These are phyloP conservation scores for Zosterops hypoxanthus DNA, from an alignment of 2,113 vertebrate species.

Conservation along the genomic window DNA sequence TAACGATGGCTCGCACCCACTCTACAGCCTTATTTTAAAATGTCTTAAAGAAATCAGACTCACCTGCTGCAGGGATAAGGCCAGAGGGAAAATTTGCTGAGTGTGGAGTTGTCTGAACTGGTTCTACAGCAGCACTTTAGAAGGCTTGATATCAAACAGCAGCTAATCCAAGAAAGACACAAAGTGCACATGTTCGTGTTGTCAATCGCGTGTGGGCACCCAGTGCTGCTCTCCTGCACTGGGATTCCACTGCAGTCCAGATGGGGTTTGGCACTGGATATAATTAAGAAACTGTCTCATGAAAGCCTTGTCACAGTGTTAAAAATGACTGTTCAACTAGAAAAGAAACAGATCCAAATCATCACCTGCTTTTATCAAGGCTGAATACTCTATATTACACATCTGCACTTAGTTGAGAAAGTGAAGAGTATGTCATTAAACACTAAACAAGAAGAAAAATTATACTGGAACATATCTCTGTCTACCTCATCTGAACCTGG, in stretches of 20 bases:
- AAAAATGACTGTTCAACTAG: neutral
- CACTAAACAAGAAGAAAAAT: neutral
- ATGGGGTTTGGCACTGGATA: neutral
- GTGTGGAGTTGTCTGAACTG: neutral
- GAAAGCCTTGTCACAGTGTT: accelerated
- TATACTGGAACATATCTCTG: neutral
- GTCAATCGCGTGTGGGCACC: neutral
- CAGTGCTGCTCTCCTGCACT: accelerated
- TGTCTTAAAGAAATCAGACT: neutral
- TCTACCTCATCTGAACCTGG: neutral
- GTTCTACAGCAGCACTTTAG: neutral
- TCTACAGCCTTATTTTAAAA: neutral
- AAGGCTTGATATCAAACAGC: neutral
- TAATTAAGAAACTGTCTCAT: neutral
- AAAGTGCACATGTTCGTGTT: neutral
- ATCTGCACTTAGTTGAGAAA: neutral
- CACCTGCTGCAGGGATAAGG: neutral
- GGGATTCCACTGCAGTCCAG: neutral
- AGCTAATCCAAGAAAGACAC: neutral
- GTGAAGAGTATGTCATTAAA: neutral
- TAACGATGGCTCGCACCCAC: neutral
- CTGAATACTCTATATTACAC: neutral
- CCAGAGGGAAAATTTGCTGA: neutral
- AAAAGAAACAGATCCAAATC: neutral
- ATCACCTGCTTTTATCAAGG: neutral